Percentiles rank a stretch among this genome's conserved stretches.
phyloP scores from a whole-genome alignment of 2,113 vertebrate species.

The Poeciliopsis turrubarensis region DNA sequence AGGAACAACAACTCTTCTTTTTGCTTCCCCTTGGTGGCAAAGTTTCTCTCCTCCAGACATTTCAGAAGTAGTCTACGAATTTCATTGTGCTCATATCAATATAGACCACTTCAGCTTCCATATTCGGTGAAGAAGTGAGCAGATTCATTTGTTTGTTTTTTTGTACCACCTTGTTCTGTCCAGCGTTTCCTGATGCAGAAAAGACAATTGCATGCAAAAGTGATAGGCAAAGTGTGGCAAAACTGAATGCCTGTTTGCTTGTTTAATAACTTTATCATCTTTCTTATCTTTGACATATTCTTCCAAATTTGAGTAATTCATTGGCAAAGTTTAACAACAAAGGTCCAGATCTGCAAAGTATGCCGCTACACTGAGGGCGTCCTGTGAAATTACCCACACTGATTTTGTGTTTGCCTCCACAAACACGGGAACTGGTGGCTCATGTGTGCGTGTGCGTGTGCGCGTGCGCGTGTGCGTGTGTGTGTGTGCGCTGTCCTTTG shows the following conservation, averaged over 20 bases:
- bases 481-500: conserved; percentile 57
- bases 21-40: too few relatives aligned
- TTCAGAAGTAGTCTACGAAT: too few relatives aligned
- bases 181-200: background rate
- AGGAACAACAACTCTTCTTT: too few relatives aligned
- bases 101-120: background rate
- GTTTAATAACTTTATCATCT: background rate
- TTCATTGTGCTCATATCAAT: background rate
- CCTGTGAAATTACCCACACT: conserved; percentile 63
- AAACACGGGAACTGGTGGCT: conserved; percentile 62
- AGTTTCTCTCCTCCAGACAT: too few relatives aligned
- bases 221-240: background rate
- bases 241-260: background rate
- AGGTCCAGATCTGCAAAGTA: conserved; percentile 50
- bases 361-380: conserved; percentile 48
- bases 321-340: conserved; percentile 65
- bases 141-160: background rate
- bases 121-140: background rate
- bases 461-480: conserved; percentile 25
- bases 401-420: conserved; percentile 41
- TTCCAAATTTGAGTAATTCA: conserved; percentile 68
- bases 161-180: background rate
- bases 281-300: conserved; percentile 21
- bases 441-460: conserved; percentile 28
- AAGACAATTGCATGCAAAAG: background rate